These are phyloP conservation scores for Paratilapia polleni DNA, from an alignment of 2,113 vertebrate genomes.

Conservation along the genomic window DNA sequence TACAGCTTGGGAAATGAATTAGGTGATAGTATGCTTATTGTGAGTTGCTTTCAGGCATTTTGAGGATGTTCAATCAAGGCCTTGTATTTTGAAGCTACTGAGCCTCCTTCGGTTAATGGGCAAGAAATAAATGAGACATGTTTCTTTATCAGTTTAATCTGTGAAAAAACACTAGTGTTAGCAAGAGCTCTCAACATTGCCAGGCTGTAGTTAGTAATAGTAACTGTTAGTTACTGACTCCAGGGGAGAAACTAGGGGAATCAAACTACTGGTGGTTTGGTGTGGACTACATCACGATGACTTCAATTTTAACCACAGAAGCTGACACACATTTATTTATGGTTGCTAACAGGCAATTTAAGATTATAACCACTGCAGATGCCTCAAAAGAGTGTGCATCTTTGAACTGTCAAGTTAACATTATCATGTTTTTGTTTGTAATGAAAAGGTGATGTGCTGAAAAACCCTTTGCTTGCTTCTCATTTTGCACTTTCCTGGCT, in stretches of 20 bases:
- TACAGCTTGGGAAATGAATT: conserved; percentile 1
- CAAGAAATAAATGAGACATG: neutral
- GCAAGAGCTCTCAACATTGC: neutral
- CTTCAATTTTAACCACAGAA: neutral
- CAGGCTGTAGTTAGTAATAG: neutral
- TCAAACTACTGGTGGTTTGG: conserved; percentile 33
- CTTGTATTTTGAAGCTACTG: neutral
- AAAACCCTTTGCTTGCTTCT: conserved; percentile 29
- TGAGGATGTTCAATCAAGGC: neutral
- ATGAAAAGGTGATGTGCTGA: conserved; percentile 10
- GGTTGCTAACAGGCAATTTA: neutral
- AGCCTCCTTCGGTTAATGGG: neutral
- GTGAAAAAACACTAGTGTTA: neutral
- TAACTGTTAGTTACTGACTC: neutral
- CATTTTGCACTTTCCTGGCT: neutral
- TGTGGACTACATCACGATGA: neutral
- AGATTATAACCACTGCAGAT: neutral
- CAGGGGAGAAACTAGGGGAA: neutral
- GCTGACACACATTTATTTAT: conserved; percentile 2
- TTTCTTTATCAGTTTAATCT: neutral
- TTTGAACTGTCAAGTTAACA: conserved; percentile 20
- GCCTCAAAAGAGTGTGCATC: neutral
- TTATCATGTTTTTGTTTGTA: conserved; percentile 9
- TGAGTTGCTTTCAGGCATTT: neutral
- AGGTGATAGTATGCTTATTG: neutral